phyloP scores from a whole-genome alignment of 2,888 invertebrate species.

The Polia nebulosa region DNA sequence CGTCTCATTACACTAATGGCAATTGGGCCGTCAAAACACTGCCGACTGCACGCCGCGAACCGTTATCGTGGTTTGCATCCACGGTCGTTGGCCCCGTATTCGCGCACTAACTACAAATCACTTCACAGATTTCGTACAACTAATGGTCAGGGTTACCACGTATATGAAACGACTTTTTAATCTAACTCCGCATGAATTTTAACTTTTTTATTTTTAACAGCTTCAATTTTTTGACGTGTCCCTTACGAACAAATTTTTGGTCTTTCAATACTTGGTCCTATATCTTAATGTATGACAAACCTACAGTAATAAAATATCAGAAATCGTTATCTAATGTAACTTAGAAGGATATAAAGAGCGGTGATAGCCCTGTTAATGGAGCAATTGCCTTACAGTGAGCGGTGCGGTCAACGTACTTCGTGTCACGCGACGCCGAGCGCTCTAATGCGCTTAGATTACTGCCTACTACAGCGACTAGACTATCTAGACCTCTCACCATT shows the following conservation, averaged over 20 bases:
- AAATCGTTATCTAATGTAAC: constrained; percentile 27
- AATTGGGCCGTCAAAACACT: constrained; percentile 78
- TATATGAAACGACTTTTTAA: background rate
- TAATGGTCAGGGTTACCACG: constrained; percentile 75
- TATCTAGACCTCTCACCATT: constrained; percentile 68
- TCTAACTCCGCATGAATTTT: background rate
- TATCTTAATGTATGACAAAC: background rate
- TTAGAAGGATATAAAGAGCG: constrained; percentile 39
- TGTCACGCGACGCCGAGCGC: constrained; percentile 88
- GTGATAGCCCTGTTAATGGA: constrained; percentile 83
- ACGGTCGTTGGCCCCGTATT: constrained; percentile 84
- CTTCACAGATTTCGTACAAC: constrained; percentile 82
- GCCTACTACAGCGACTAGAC: constrained; percentile 80
- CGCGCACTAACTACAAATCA: constrained; percentile 83
- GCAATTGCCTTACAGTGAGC: constrained; percentile 84
- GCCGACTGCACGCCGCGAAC: constrained; percentile 76
- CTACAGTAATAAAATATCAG: background rate
- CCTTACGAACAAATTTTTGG: background rate
- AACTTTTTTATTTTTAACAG: background rate
- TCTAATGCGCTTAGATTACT: constrained; percentile 89
- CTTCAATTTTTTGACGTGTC: background rate
- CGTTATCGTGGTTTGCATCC: constrained; percentile 82
- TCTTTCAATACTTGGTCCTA: background rate
- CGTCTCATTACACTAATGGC: constrained; percentile 76
- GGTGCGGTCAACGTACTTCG: constrained; percentile 87